Evolutionary conservation across 2,797 vertebrate species (phyloP).

Genomic region (Falco novaeseelandiae): DNA sequence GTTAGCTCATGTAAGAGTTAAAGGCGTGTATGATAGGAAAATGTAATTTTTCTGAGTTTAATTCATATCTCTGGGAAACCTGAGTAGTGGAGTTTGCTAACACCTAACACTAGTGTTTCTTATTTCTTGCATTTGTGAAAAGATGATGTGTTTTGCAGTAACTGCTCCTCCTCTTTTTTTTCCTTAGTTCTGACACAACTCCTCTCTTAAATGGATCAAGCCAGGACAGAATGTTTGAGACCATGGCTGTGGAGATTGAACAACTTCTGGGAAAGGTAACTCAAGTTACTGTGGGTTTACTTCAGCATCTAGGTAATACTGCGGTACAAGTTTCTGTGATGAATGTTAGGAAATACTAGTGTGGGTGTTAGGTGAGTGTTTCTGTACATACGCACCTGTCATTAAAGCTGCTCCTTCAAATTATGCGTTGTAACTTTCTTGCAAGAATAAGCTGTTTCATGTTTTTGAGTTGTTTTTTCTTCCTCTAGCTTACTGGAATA

Average conservation of each 20-base stretch:
- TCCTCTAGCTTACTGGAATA: constrained; percentile 87
- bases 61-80: neutral
- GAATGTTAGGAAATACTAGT: accelerated
- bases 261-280: constrained; percentile 93
- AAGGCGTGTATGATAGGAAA: neutral
- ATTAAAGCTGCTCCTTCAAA: neutral
- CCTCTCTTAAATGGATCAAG: constrained; percentile 95
- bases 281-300: neutral
- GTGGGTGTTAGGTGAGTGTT: neutral
- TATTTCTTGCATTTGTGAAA: neutral
- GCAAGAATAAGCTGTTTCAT: neutral
- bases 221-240: constrained; percentile 99
- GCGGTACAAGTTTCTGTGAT: accelerated
- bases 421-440: neutral
- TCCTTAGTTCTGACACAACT: constrained; percentile 91
- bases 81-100: neutral
- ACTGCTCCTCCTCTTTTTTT: neutral
- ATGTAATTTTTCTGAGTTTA: neutral
- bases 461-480: neutral
- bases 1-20: neutral
- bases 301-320: accelerated
- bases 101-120: neutral
- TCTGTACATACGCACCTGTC: accelerated
- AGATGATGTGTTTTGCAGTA: neutral
- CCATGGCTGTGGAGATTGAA: constrained; percentile 98